Base-by-base conservation (phyloP, 2,797 vertebrate genomes). In the Phataginus tetradactyla region DNA sequence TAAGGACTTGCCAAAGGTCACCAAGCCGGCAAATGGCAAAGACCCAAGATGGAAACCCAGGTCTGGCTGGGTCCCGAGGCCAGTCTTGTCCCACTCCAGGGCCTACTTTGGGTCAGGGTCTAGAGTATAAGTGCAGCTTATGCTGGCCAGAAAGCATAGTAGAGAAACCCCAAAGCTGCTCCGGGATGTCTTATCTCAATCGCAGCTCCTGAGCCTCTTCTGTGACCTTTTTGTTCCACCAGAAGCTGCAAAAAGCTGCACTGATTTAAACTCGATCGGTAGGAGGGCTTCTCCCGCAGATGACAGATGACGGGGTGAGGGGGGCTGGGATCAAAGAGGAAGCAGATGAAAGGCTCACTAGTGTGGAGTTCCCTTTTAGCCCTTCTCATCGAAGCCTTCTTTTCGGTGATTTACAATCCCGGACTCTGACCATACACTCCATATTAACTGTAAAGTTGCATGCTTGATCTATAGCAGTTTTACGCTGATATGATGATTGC, bases 381-480 rank as follows among this genome's bases (percentile, higher is more conserved):
- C 39, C 2, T 75, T 34, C 25, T 49, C 57, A 8, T 0, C 15
- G 0, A 8, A 69, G 87, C 57, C 59, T 51, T 3, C 1, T 20
- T 25, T 20, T 12, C 20, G 11, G 71, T 11, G 7, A 25, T 5
- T 13, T 9, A 14, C 18, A 17, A 14, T 15, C 25, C 39, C 0
- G 15, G 29, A 34, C 49, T 7, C 1, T 1, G 45, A 13, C 59
- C 61, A 1, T 0, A 12, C 15, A 1, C 69, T 3, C 63, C 29
- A 20, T 6, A 2, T 12, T 5, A 5, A 15, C 17, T 0, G 1
- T 2, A 2, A 37, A 0, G 29, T 4, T 34, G 0, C 17, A 4
- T 15, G 57, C 20, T 7, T 3, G 32, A 59, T 1, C 63, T 25
- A 13, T 0, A 25, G 2, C 0, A 1, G n/a, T 5, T 10, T 13